A percentile compares a stretch with the other conserved stretches of the same genome.
Evolutionary conservation across 2,113 vertebrate species (phyloP).

Genomic region (Anoura caudifer): DNA sequence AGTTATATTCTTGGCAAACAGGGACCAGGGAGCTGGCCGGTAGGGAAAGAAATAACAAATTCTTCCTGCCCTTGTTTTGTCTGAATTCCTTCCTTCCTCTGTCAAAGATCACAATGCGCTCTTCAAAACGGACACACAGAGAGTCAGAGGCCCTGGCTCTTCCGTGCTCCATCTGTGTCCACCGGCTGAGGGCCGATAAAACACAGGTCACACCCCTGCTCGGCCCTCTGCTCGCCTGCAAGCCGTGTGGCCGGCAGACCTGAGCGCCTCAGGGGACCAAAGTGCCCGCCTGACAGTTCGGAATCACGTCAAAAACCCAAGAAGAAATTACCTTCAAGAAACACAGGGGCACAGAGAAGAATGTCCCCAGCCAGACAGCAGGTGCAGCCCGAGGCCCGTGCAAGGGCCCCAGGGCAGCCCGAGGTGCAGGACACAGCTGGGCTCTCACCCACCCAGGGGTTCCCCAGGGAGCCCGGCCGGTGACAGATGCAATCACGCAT

Average conservation of each 20-base stretch:
- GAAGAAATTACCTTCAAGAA: slow-evolving; percentile 16
- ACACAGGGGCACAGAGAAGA: not conserved
- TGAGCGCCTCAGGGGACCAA: not conserved
- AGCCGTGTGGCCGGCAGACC: rapidly evolving
- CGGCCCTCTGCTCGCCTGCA: too few relatives aligned
- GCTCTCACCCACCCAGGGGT: not conserved
- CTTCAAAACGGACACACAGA: slow-evolving; percentile 67
- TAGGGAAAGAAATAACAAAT: slow-evolving; percentile 53
- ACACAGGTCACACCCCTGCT: too few relatives aligned
- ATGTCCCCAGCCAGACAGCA: not conserved
- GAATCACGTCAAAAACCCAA: slow-evolving; percentile 16
- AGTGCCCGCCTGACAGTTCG: not conserved
- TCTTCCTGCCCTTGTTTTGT: slow-evolving; percentile 81
- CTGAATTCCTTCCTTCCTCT: slow-evolving; percentile 79
- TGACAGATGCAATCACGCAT: not conserved
- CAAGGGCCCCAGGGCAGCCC: not conserved
- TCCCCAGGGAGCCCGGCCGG: not conserved
- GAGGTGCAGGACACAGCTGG: slow-evolving; percentile 32
- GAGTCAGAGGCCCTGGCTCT: too few relatives aligned
- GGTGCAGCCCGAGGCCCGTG: not conserved
- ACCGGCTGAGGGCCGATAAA: too few relatives aligned
- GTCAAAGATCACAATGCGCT: slow-evolving; percentile 76
- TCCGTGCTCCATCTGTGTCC: too few relatives aligned
- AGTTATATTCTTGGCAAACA: slow-evolving; percentile 63
- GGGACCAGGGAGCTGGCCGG: slow-evolving; percentile 59